Percentiles rank a stretch among this genome's conserved stretches.
These are phyloP conservation scores for Glaucopsyche alexis DNA, from an alignment of 2,888 invertebrate genomes.

Conservation along the genomic window DNA sequence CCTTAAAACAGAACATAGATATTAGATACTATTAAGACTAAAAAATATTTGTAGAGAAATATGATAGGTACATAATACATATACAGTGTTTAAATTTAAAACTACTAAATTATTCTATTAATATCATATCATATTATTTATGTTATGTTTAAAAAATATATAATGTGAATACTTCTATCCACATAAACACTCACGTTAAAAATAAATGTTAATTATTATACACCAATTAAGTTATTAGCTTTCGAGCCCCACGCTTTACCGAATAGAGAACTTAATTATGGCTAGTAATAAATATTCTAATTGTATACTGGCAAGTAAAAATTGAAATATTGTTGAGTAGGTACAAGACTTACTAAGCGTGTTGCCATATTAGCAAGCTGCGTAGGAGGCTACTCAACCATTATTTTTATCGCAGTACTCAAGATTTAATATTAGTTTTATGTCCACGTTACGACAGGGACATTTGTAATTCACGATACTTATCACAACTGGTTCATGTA, in stretches of 20 bases:
- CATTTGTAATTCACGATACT: conserved; percentile 12
- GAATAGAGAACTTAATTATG: background rate
- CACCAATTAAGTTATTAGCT: background rate
- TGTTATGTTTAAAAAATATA: background rate
- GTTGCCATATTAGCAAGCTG: background rate
- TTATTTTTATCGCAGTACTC: background rate
- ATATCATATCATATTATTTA: background rate
- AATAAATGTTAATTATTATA: background rate
- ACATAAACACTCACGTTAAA: background rate
- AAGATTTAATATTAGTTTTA: conserved; percentile 1
- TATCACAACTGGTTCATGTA: conserved; percentile 13
- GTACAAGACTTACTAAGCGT: background rate
- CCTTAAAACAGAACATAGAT: no score
- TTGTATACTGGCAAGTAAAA: background rate
- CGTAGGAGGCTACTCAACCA: conserved; percentile 1
- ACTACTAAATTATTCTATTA: background rate
- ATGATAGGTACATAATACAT: background rate
- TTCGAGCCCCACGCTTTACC: background rate
- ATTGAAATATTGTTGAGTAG: background rate
- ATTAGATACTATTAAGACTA: no score
- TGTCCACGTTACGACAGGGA: background rate
- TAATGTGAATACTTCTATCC: background rate
- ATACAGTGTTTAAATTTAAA: background rate
- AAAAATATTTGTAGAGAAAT: background rate
- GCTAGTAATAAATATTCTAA: background rate